phyloP scores from a whole-genome alignment of 2,113 vertebrate species.

The Charadrius vociferus region DNA sequence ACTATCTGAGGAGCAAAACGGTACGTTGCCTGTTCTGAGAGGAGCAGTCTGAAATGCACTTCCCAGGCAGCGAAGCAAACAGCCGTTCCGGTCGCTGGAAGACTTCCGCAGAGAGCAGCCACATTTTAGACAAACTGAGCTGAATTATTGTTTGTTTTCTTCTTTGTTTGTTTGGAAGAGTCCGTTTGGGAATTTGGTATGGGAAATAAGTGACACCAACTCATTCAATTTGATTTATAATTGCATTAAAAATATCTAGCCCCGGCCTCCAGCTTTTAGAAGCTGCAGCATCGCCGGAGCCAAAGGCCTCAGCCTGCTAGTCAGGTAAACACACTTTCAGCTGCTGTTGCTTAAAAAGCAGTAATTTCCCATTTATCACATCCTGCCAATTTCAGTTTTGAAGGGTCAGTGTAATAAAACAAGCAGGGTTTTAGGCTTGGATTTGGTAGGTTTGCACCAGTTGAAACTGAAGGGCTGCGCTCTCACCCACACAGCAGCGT shows the following conservation, averaged over 20 bases:
- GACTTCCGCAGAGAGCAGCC: background rate
- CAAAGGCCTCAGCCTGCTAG: background rate
- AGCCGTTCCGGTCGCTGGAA: background rate
- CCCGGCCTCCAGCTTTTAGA: background rate
- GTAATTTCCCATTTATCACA: background rate
- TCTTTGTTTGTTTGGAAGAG: background rate
- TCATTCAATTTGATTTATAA: background rate
- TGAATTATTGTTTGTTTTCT: background rate
- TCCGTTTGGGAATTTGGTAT: background rate
- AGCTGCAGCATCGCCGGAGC: background rate
- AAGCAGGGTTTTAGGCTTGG: background rate
- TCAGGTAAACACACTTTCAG: background rate
- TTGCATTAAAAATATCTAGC: background rate
- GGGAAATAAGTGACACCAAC: background rate
- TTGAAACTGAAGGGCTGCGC: background rate
- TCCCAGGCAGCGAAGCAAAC: background rate
- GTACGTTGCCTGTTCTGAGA: background rate
- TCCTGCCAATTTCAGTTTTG: background rate
- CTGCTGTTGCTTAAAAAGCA: background rate
- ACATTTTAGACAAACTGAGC: background rate
- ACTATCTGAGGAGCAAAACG: background rate
- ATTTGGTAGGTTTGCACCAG: accelerated
- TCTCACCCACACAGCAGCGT: accelerated
- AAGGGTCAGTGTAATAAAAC: background rate
- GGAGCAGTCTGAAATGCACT: background rate